A percentile compares a stretch with the other conserved stretches of the same genome.
phyloP scores from a whole-genome alignment of 2,113 vertebrate genomes.

The Pelusios castaneus region DNA sequence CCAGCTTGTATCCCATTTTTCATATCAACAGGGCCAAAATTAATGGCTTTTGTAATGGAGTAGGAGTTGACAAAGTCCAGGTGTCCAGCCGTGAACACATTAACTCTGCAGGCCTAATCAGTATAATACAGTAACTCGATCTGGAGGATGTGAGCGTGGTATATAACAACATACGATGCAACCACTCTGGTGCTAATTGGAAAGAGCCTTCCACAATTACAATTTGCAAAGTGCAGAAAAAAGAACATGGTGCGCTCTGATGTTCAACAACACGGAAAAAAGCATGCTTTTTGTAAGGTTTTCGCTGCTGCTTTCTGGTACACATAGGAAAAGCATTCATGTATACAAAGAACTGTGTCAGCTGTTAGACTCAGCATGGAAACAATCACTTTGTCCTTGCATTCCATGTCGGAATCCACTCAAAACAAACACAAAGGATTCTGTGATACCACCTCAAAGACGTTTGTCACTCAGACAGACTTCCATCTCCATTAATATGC shows the following conservation, averaged over 20 bases:
- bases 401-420: neutral
- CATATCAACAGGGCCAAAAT: neutral
- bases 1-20: neutral
- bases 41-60: neutral
- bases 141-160: neutral
- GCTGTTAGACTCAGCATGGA: rapidly evolving
- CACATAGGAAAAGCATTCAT: rapidly evolving
- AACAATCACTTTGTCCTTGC: neutral
- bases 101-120: neutral
- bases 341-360: rapidly evolving
- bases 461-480: neutral
- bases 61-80: neutral
- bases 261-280: neutral
- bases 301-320: neutral
- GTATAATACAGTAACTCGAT: neutral
- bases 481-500: neutral
- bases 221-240: neutral
- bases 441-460: neutral
- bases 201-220: neutral
- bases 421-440: neutral
- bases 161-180: rapidly evolving
- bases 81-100: neutral
- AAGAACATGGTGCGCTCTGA: neutral
- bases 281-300: neutral
- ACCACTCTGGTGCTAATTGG: neutral